Percentiles rank a stretch among this genome's conserved stretches.
Evolutionary conservation across 2,888 invertebrate genomes (phyloP).

Genomic region (Agrenia bidenticulata): DNA sequence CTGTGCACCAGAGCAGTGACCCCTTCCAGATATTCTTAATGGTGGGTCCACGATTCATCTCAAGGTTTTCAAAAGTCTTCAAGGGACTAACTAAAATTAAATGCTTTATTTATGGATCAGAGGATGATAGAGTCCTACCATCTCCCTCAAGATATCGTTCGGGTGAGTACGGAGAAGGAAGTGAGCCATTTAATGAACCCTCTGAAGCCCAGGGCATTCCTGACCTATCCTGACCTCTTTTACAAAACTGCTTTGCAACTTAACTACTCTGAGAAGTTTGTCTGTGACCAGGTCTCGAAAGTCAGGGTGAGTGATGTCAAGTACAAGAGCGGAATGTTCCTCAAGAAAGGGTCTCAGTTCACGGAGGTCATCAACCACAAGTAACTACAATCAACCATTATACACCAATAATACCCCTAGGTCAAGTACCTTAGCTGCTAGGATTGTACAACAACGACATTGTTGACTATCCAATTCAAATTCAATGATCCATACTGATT

Average conservation of each 20-base stretch:
- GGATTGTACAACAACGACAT: too few species aligned
- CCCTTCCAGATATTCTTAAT: background rate
- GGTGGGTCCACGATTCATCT: too few species aligned
- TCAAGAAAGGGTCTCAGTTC: slow-evolving; percentile 36
- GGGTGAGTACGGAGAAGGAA: slow-evolving; percentile 29
- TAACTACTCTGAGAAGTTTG: slow-evolving; percentile 28
- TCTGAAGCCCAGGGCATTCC: slow-evolving; percentile 24
- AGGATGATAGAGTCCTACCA: slow-evolving; percentile 20
- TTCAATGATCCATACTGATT: too few species aligned
- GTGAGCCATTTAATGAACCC: slow-evolving; percentile 26
- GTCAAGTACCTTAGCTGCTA: too few species aligned
- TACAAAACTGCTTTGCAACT: slow-evolving; percentile 30
- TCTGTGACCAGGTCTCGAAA: slow-evolving; percentile 26
- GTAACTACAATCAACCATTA: slow-evolving; percentile 20
- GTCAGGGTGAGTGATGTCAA: slow-evolving; percentile 23
- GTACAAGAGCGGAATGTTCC: slow-evolving; percentile 33
- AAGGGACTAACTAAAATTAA: too few species aligned
- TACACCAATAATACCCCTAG: background rate
- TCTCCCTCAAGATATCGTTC: slow-evolving; percentile 21
- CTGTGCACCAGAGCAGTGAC: slow-evolving; percentile 31
- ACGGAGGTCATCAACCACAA: slow-evolving; percentile 36
- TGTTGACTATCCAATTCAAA: too few species aligned
- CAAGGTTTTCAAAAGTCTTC: too few species aligned
- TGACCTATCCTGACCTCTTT: slow-evolving; percentile 36
- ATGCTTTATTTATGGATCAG: slow-evolving; percentile 17